Evolutionary conservation across 2,888 invertebrate genomes (phyloP).

Genomic region (Ormyrus labotus): DNA sequence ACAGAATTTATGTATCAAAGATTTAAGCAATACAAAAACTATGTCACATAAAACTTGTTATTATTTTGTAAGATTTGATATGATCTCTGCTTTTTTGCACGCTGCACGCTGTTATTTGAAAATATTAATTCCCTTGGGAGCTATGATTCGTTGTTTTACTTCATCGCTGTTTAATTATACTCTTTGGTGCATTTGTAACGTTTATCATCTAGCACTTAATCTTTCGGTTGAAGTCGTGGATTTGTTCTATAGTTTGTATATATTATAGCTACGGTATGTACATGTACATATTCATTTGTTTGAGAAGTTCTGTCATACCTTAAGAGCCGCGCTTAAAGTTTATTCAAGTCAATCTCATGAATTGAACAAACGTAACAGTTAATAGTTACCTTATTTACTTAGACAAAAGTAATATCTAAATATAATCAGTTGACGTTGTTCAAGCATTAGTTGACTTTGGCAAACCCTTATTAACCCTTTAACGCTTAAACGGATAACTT

Average conservation of each 20-base stretch:
- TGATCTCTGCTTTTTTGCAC: constrained; percentile 47
- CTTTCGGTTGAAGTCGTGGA: constrained; percentile 26
- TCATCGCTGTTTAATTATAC: constrained; percentile 8
- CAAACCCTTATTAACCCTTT: not conserved
- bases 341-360: constrained; percentile 29
- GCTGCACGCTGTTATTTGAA: constrained; percentile 39
- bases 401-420: too few species aligned
- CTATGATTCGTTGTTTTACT: constrained; percentile 8
- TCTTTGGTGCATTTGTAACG: constrained; percentile 10
- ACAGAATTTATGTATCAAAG: constrained; percentile 52
- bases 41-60: constrained; percentile 46
- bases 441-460: not conserved
- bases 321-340: constrained; percentile 3
- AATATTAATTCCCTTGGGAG: constrained; percentile 13
- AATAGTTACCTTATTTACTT: too few species aligned
- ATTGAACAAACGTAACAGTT: not conserved
- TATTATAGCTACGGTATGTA: constrained; percentile 48
- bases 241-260: constrained; percentile 30
- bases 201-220: constrained; percentile 17
- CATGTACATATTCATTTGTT: constrained; percentile 33
- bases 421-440: not conserved
- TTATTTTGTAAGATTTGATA: constrained; percentile 45
- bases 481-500: too few species aligned
- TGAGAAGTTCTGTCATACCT: constrained; percentile 16
- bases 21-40: constrained; percentile 51